Percentiles rank a stretch among this genome's conserved stretches.
phyloP scores from a whole-genome alignment of 1,140 invertebrate genomes.

The Melitaea cinxia region DNA sequence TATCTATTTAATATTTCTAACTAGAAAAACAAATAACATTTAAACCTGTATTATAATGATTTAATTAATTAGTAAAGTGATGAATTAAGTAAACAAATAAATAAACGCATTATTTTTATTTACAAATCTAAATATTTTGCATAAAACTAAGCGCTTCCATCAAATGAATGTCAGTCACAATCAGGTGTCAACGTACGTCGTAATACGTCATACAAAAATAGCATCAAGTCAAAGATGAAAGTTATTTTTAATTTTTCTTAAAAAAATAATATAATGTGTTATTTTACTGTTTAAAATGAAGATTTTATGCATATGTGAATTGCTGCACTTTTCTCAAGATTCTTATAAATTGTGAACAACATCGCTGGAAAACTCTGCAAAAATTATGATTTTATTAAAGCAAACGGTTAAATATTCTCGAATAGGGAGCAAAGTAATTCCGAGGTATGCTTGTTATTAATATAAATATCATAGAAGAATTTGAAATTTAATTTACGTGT shows the following conservation, averaged over 20 bases:
- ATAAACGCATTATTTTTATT: background rate
- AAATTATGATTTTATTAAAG: slow-evolving; percentile 78
- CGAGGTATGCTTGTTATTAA: slow-evolving; percentile 52
- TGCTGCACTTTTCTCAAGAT: slow-evolving; percentile 47
- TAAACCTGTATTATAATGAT: no score
- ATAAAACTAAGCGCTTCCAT: slow-evolving; percentile 28
- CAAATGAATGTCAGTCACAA: slow-evolving; percentile 34
- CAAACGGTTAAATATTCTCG: slow-evolving; percentile 71
- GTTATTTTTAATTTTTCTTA: slow-evolving; percentile 77
- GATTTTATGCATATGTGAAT: slow-evolving; percentile 41
- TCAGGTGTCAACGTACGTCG: slow-evolving; percentile 27
- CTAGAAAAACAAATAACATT: no score
- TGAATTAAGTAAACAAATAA: background rate
- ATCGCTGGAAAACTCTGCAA: slow-evolving; percentile 58
- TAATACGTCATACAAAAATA: slow-evolving; percentile 59
- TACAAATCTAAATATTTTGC: background rate
- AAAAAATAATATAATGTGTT: slow-evolving; percentile 49
- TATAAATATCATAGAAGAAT: slow-evolving; percentile 5
- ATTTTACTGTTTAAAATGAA: slow-evolving; percentile 51
- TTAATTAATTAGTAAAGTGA: no score
- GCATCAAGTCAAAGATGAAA: slow-evolving; percentile 76
- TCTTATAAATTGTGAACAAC: slow-evolving; percentile 47
- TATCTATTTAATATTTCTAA: no score
- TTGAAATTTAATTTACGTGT: slow-evolving; percentile 7
- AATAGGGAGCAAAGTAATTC: slow-evolving; percentile 71